Conservation (phyloP, 2,888 invertebrate genomes). For the Dione vanillae region DNA sequence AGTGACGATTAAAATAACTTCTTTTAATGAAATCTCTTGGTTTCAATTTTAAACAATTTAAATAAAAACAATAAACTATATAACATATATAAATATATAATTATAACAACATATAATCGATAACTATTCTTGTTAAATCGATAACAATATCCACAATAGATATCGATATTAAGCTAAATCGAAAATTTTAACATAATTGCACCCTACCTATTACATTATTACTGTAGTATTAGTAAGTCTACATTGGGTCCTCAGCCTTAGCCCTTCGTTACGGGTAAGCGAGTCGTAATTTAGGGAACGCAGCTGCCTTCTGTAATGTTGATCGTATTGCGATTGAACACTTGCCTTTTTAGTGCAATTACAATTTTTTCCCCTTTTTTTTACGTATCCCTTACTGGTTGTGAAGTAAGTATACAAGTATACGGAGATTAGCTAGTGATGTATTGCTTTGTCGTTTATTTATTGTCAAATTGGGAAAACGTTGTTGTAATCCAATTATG, state of each 20-base stretch:
- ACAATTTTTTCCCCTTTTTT: constrained; percentile 22
- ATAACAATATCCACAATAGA: not conserved
- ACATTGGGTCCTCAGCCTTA: constrained; percentile 41
- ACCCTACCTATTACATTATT: not conserved
- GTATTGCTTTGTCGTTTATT: not conserved
- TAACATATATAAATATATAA: too few relatives aligned
- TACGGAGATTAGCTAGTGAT: not conserved
- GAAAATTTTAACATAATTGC: not conserved
- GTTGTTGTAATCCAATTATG: too few relatives aligned
- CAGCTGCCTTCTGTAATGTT: constrained; percentile 80
- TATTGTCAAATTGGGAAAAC: too few relatives aligned
- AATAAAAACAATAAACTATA: too few relatives aligned
- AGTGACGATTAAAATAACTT: too few relatives aligned
- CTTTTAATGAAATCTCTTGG: too few relatives aligned
- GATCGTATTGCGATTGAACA: constrained; percentile 78
- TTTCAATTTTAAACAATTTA: too few relatives aligned
- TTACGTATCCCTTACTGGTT: not conserved
- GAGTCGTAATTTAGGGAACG: constrained; percentile 76
- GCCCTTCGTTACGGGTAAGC: constrained; percentile 71
- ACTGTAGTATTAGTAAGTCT: not conserved
- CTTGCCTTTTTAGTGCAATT: constrained; percentile 65
- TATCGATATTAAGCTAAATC: not conserved
- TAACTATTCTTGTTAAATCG: too few relatives aligned
- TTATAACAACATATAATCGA: too few relatives aligned
- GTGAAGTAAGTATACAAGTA: not conserved